Conservation (phyloP, 1,140 invertebrate species). For the Pemphigus obesinymphae region DNA sequence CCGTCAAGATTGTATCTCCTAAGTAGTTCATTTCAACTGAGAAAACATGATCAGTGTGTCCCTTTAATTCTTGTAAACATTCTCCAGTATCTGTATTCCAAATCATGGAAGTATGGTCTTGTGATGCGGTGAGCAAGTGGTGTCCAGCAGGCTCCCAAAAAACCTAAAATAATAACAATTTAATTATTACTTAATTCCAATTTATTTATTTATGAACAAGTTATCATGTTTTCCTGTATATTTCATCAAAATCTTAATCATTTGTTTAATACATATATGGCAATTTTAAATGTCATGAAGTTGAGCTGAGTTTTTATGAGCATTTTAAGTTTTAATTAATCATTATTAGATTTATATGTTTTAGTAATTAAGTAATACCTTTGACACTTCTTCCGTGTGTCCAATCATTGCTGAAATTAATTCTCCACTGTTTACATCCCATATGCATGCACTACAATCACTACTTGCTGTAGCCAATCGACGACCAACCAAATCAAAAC, state of each 20-base stretch:
- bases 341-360: background rate
- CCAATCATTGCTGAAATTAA: conserved; percentile 62
- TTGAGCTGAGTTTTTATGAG: too few relatives aligned
- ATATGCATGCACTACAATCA: conserved; percentile 66
- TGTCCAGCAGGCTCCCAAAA: conserved; percentile 73
- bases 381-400: conserved; percentile 71
- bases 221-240: too few relatives aligned
- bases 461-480: conserved; percentile 67
- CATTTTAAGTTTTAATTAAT: too few relatives aligned
- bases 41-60: conserved; percentile 73
- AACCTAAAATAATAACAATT: conserved; percentile 54
- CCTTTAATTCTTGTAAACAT: conserved; percentile 64
- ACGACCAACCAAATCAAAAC: conserved; percentile 66
- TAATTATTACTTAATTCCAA: too few relatives aligned
- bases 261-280: too few relatives aligned
- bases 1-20: conserved; percentile 71
- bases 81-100: conserved; percentile 67
- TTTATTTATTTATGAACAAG: too few relatives aligned
- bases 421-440: conserved; percentile 60
- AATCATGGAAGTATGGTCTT: conserved; percentile 67
- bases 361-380: conserved; percentile 52
- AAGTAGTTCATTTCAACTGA: conserved; percentile 72
- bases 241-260: too few relatives aligned
- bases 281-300: too few relatives aligned
- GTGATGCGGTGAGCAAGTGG: conserved; percentile 66